Base-by-base conservation (phyloP, 92 coral and sea anemone genomes). In the Phenganax stokvisi region DNA sequence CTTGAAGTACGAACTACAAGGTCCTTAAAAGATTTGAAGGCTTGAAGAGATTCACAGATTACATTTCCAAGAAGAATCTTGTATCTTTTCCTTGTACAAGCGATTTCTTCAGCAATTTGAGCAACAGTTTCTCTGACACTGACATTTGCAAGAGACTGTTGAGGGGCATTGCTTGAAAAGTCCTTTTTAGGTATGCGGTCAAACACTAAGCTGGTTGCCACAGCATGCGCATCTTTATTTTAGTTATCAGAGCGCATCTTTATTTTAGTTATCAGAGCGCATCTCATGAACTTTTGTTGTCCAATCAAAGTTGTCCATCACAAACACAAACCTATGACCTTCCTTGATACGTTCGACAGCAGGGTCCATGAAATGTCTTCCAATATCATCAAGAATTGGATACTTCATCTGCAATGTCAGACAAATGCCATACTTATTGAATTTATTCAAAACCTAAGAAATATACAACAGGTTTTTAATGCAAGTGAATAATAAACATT, bases 381-480 rank as follows among this genome's bases (percentile, higher is more conserved):
- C 75, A 37, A 71, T 71, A 53, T 71, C 57, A 37, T 71, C 75
- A 31, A 71, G 56, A 71, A 71, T 71, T 47, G 75, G 55, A 71
- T 71, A 71, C 75, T 47, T 71, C 75, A 71, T 71, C 28, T 71
- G 75, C 31, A 56, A 71, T 71, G 75, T 71, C 75, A 71, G 75
- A 37, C 75, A 71, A 51, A 72, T 5, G 1, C 77, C 77, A 72
- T 72, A 72, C 60, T 72, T 72, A 72, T 72, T 72, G 16, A 71
- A 53, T 31, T 55, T 71, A 71, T 71, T 17, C 75, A 71, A 71
- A 11, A 71, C 75, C 75, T 71, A 51, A 44, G 2, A 64, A 64
- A 64, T n/a, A 10, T 20, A 64, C 8, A n/a, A 64, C 37, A 64
- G 37, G 31, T 17, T 64, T 64, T 64, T 5, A 64, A 64, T 64